Evolutionary conservation across 2,888 invertebrate species (phyloP).

Genomic region (Parascotia fuliginaria): DNA sequence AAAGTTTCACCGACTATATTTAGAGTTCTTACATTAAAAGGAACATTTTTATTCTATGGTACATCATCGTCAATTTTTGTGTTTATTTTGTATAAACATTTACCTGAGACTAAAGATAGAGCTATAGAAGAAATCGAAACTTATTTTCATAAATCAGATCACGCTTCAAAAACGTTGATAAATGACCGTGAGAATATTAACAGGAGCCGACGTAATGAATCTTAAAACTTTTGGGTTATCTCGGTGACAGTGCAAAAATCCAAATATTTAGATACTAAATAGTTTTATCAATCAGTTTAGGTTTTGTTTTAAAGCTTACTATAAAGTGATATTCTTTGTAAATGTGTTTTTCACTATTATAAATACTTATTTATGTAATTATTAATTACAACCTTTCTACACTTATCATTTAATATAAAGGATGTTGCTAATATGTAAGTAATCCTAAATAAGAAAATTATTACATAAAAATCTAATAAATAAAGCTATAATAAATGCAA

Average conservation of each 20-base stretch:
- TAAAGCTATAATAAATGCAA: too few species aligned
- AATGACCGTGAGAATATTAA: constrained; percentile 30
- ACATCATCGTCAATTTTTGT: constrained; percentile 32
- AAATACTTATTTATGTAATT: too few species aligned
- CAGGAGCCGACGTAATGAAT: constrained; percentile 21
- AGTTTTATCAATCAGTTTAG: constrained; percentile 2
- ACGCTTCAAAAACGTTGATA: constrained; percentile 28
- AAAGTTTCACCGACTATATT: constrained; percentile 41
- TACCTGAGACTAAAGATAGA: constrained; percentile 52
- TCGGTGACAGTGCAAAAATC: constrained; percentile 21
- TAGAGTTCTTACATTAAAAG: constrained; percentile 33
- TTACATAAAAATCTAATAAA: too few species aligned
- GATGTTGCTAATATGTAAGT: too few species aligned
- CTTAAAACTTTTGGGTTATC: constrained; percentile 31
- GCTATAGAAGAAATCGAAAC: constrained; percentile 45
- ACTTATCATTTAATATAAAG: too few species aligned
- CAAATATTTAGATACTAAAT: constrained; percentile 2
- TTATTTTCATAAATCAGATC: constrained; percentile 19
- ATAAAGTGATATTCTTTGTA: too few species aligned
- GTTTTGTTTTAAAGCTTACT: too few species aligned
- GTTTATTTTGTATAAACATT: constrained; percentile 35
- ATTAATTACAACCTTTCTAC: too few species aligned
- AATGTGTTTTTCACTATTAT: too few species aligned
- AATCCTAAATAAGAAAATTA: too few species aligned
- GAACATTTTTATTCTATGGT: constrained; percentile 44